phyloP scores from a whole-genome alignment of 2,797 vertebrate genomes.

The Ctenochaetus hawaiiensis region DNA sequence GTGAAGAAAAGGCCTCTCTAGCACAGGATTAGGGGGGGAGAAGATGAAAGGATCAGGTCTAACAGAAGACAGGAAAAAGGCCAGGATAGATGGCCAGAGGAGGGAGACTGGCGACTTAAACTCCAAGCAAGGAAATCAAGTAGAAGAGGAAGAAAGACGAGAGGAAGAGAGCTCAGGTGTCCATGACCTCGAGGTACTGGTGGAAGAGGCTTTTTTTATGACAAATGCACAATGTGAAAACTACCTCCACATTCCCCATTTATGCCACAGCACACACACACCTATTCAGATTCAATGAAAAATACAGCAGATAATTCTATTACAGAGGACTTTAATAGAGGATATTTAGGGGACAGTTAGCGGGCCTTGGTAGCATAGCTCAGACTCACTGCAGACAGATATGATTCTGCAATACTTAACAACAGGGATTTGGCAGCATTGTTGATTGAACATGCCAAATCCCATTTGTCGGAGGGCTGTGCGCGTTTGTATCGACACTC shows the following conservation, averaged over 20 bases:
- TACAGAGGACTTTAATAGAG: slow-evolving; percentile 71
- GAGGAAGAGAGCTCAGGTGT: slow-evolving; percentile 59
- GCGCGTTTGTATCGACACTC: slow-evolving; percentile 79
- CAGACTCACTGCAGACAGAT: slow-evolving; percentile 70
- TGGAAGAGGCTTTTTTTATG: slow-evolving; percentile 45
- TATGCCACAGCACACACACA: slow-evolving; percentile 63
- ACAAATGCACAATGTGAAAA: slow-evolving; percentile 53
- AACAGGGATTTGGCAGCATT: slow-evolving; percentile 82
- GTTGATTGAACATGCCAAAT: slow-evolving; percentile 85
- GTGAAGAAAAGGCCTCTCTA: slow-evolving; percentile 65
- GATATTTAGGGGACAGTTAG: slow-evolving; percentile 80
- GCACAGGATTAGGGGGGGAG: slow-evolving; percentile 76
- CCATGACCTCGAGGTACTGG: slow-evolving; percentile 53
- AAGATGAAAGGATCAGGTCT: slow-evolving; percentile 79
- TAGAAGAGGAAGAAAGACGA: slow-evolving; percentile 43
- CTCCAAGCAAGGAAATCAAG: slow-evolving; percentile 61
- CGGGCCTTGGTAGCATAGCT: slow-evolving; percentile 60
- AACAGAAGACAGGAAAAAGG: slow-evolving; percentile 65
- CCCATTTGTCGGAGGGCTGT: slow-evolving; percentile 81
- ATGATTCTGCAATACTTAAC: slow-evolving; percentile 82
- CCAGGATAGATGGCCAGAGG: slow-evolving; percentile 59
- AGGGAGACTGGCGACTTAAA: slow-evolving; percentile 62
- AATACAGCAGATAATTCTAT: slow-evolving; percentile 74
- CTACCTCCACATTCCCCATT: slow-evolving; percentile 37
- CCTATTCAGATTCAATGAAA: slow-evolving; percentile 71